Conservation (phyloP, 2,113 vertebrate species). For the Chloroceryle aenea region DNA sequence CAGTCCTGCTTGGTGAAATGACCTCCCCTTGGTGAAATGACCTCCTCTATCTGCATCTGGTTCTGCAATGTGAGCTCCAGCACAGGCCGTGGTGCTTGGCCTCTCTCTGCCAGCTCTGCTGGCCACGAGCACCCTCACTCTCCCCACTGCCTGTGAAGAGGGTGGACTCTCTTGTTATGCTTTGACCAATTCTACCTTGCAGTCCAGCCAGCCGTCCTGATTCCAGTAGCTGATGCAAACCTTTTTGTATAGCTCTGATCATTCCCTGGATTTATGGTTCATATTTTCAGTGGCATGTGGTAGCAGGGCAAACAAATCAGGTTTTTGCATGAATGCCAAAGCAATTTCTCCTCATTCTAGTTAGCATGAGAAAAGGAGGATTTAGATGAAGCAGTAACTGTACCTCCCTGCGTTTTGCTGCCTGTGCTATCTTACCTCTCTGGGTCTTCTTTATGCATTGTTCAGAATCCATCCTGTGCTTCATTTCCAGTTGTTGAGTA, state of each 20-base stretch:
- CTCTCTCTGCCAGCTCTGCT: background rate
- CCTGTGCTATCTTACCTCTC: background rate
- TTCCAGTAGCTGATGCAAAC: background rate
- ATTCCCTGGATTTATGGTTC: conserved; percentile 2
- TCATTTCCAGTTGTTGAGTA: background rate
- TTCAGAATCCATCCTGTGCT: background rate
- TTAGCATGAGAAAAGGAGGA: background rate
- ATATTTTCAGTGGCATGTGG: background rate
- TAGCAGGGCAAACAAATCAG: conserved; percentile 43
- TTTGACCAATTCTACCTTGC: background rate
- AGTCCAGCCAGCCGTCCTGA: background rate
- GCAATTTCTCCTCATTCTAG: conserved; percentile 19
- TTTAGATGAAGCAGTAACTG: background rate
- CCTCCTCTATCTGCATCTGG: background rate
- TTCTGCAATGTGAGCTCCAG: fast-evolving
- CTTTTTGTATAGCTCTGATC: background rate
- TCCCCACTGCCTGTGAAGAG: background rate
- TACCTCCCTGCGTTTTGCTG: background rate
- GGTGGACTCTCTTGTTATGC: fast-evolving
- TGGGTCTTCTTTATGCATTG: background rate
- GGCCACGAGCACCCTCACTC: background rate
- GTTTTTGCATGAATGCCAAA: conserved; percentile 29
- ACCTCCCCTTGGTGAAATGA: background rate
- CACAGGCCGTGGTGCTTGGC: fast-evolving
- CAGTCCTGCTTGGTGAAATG: background rate